Percentiles rank a stretch among this genome's conserved stretches.
phyloP scores from a whole-genome alignment of 2,797 vertebrate species.

The Philypnodon macrostomus region DNA sequence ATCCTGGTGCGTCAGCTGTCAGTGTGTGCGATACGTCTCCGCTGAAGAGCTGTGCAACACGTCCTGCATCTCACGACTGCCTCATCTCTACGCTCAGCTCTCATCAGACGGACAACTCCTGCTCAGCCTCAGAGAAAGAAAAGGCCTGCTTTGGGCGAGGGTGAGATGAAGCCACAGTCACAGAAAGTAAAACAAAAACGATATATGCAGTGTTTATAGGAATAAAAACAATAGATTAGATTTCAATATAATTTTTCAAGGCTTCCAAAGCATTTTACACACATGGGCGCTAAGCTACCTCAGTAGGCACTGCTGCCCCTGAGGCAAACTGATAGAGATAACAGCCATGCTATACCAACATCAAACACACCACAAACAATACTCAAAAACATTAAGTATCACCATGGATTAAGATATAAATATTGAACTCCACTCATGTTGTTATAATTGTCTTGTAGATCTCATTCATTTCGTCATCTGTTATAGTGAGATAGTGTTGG shows the following conservation, averaged over 20 bases:
- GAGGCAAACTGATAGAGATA: too few relatives aligned
- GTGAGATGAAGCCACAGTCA: conserved; percentile 41
- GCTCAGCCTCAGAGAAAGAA: conserved; percentile 67
- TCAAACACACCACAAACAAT: too few relatives aligned
- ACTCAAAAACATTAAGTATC: too few relatives aligned
- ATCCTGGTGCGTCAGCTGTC: conserved; percentile 75
- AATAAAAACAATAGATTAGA: too few relatives aligned
- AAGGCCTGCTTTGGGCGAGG: conserved; percentile 57
- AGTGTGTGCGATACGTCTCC: conserved; percentile 82
- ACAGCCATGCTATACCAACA: too few relatives aligned
- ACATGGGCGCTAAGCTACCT: too few relatives aligned
- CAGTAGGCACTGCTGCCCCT: too few relatives aligned
- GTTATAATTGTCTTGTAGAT: conserved; percentile 3
- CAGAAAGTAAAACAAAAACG: too few relatives aligned
- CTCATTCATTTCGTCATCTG: conserved; percentile 3
- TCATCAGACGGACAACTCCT: conserved; percentile 73
- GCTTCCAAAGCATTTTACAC: too few relatives aligned
- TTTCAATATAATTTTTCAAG: too few relatives aligned
- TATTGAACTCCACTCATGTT: conserved; percentile 5
- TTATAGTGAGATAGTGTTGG: neutral
- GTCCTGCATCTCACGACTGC: conserved; percentile 79
- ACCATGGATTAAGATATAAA: neutral
- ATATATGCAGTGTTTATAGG: too few relatives aligned
- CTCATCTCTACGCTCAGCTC: conserved; percentile 75
- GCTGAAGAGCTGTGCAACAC: conserved; percentile 87